These are phyloP conservation scores for Potorous gilbertii DNA, from an alignment of 2,797 vertebrate genomes.

Conservation along the genomic window DNA sequence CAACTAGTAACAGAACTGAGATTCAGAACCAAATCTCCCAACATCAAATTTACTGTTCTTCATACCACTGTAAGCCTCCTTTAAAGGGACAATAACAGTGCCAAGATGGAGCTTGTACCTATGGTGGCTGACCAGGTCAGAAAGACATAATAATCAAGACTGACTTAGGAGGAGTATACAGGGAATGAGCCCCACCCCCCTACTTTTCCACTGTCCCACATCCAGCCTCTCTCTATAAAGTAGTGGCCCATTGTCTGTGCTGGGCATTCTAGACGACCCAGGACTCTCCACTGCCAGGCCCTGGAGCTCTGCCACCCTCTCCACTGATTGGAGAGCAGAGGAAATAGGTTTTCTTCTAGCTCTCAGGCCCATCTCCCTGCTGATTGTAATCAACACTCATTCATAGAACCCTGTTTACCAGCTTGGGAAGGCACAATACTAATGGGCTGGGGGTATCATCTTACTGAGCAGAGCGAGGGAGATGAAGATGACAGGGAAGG, in stretches of 20 bases:
- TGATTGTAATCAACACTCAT: slow-evolving; percentile 84
- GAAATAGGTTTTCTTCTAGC: slow-evolving; percentile 32
- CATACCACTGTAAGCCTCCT: too few relatives aligned
- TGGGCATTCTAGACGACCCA: not conserved
- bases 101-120: not conserved
- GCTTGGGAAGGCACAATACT: slow-evolving; percentile 69
- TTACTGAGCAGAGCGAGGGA: not conserved
- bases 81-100: not conserved
- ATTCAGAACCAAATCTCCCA: not conserved
- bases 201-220: not conserved
- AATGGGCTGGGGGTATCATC: slow-evolving; percentile 60
- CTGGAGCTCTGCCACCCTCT: not conserved
- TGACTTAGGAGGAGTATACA: not conserved
- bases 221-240: not conserved
- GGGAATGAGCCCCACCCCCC: not conserved
- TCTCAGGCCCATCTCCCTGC: slow-evolving; percentile 71
- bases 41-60: not conserved
- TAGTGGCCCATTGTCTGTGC: not conserved
- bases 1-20: not conserved
- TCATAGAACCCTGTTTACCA: slow-evolving; percentile 75
- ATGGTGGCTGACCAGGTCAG: not conserved
- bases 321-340: slow-evolving; percentile 64
- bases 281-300: not conserved
- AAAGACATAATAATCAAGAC: not conserved
- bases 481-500: not conserved